phyloP scores from a whole-genome alignment of 2,888 invertebrate species.

The Cylindroiulus punctatus region DNA sequence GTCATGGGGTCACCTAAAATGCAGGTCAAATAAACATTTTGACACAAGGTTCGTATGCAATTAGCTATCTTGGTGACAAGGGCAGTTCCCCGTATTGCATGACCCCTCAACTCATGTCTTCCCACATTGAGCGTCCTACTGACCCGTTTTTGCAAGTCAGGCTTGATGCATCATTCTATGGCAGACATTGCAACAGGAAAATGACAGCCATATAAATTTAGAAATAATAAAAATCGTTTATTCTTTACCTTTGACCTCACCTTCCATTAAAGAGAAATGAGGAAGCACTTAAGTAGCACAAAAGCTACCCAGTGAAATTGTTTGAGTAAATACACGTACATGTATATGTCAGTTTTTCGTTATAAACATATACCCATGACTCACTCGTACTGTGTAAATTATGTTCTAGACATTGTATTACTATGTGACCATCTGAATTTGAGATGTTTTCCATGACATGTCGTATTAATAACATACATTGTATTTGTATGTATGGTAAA shows the following conservation, averaged over 20 bases:
- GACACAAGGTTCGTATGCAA: not conserved
- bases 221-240: constrained; percentile 11
- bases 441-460: no score
- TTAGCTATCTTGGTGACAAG: constrained; percentile 1
- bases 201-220: not conserved
- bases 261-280: not conserved
- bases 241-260: not conserved
- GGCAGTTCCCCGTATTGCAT: not conserved
- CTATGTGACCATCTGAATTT: no score
- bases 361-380: no score
- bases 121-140: not conserved
- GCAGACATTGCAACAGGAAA: not conserved
- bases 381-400: no score
- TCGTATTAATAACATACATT: no score
- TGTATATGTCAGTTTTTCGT: no score
- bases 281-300: constrained; percentile 1
- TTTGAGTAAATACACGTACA: not conserved
- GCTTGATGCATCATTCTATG: not conserved
- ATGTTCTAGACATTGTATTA: no score
- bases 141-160: not conserved
- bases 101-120: not conserved
- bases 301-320: not conserved
- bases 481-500: no score
- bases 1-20: constrained; percentile 5
- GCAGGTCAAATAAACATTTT: not conserved